Percentiles rank a stretch among this genome's conserved stretches.
Conservation (phyloP, 2,888 invertebrate species). For the Eilema caniola region DNA sequence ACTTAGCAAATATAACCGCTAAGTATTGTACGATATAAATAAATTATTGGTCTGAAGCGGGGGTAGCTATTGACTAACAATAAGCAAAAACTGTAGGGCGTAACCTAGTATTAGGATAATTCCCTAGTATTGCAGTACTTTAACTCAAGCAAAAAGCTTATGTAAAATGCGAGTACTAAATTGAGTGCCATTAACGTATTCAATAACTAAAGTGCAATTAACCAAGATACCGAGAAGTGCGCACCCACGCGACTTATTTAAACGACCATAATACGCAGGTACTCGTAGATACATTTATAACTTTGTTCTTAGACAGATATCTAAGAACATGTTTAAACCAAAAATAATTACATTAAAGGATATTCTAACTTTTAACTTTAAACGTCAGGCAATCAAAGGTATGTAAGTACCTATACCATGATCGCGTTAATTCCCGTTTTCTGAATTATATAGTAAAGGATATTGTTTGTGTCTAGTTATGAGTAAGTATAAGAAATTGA, state of each 20-base stretch:
- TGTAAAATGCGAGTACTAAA: slow-evolving; percentile 69
- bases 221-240: slow-evolving; percentile 48
- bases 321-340: slow-evolving; percentile 10
- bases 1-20: background rate
- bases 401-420: too few relatives aligned
- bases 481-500: too few relatives aligned
- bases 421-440: too few relatives aligned
- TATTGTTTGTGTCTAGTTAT: too few relatives aligned
- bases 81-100: slow-evolving; percentile 43
- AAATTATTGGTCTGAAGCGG: background rate
- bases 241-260: slow-evolving; percentile 32
- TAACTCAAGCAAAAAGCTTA: slow-evolving; percentile 69
- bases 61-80: slow-evolving; percentile 39
- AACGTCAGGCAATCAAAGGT: too few relatives aligned
- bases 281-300: too few relatives aligned
- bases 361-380: too few relatives aligned
- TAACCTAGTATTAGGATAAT: slow-evolving; percentile 76
- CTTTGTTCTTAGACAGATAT: too few relatives aligned
- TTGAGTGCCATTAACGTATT: slow-evolving; percentile 60
- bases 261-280: background rate
- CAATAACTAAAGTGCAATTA: slow-evolving; percentile 64
- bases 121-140: slow-evolving; percentile 63
- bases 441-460: too few relatives aligned
- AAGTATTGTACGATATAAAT: background rate
- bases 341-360: background rate